These are phyloP conservation scores for Nasua narica DNA, from an alignment of 2,797 vertebrate genomes.

Conservation along the genomic window DNA sequence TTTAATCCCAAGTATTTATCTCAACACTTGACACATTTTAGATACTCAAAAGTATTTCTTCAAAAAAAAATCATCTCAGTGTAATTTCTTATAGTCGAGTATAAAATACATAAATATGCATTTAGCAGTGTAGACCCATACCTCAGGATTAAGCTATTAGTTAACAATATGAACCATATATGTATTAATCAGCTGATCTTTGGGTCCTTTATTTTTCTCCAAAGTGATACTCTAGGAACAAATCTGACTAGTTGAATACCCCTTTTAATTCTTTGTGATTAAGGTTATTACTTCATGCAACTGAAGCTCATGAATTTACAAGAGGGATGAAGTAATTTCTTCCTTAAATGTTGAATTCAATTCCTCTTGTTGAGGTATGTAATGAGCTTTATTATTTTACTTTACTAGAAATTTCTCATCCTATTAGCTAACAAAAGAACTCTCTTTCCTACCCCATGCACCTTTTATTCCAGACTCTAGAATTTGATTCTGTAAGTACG, in stretches of 20 bases:
- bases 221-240: background rate
- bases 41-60: background rate
- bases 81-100: background rate
- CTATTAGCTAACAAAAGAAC: background rate
- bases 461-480: background rate
- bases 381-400: background rate
- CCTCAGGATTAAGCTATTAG: background rate
- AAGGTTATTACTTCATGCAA: background rate
- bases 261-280: slow-evolving; percentile 7
- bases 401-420: background rate
- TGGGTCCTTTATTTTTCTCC: background rate
- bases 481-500: background rate
- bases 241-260: background rate
- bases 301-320: background rate
- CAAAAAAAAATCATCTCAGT: background rate
- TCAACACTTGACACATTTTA: background rate
- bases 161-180: background rate
- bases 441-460: background rate
- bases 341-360: background rate
- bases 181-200: background rate
- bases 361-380: background rate
- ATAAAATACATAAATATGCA: background rate
- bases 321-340: background rate
- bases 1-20: background rate
- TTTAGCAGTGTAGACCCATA: background rate